Conservation (phyloP, 2,888 invertebrate genomes). For the Ryuthela nishihirai region DNA sequence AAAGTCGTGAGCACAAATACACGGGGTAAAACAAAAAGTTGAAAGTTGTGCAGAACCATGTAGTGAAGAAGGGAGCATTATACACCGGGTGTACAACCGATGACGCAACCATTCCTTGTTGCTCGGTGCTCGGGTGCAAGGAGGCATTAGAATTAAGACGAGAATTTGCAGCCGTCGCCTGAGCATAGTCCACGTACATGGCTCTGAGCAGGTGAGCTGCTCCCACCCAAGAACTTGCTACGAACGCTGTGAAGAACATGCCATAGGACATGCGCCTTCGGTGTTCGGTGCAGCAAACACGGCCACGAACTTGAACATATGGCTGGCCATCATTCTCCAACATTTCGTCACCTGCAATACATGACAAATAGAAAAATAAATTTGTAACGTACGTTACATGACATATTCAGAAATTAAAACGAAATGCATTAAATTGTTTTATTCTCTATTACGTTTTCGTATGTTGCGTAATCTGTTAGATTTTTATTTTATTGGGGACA, state of each 20-base stretch:
- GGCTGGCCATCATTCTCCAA: too few species aligned
- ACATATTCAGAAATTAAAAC: too few species aligned
- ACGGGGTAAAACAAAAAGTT: constrained; percentile 65
- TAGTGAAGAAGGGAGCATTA: constrained; percentile 90
- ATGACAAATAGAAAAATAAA: too few species aligned
- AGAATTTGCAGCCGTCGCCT: too few species aligned
- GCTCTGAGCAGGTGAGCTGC: constrained; percentile 89
- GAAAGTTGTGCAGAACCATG: constrained; percentile 93
- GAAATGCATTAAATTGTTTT: too few species aligned
- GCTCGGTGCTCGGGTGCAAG: constrained; percentile 2
- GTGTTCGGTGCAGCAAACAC: constrained; percentile 36
- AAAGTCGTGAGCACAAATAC: constrained; percentile 22
- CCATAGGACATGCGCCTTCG: constrained; percentile 67
- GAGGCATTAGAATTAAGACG: not conserved
- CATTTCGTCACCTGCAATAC: too few species aligned
- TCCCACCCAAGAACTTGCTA: constrained; percentile 88
- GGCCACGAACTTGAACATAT: constrained; percentile 13
- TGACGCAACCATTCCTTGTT: not conserved
- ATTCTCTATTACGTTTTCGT: too few species aligned
- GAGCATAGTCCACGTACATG: constrained; percentile 22
- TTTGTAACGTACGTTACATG: too few species aligned
- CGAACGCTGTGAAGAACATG: constrained; percentile 75
- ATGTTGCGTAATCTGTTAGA: too few species aligned
- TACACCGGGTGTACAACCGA: constrained; percentile 9
- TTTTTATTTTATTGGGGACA: too few species aligned